Base-by-base conservation (phyloP, 2,888 invertebrate genomes). In the Tortrix viridana region DNA sequence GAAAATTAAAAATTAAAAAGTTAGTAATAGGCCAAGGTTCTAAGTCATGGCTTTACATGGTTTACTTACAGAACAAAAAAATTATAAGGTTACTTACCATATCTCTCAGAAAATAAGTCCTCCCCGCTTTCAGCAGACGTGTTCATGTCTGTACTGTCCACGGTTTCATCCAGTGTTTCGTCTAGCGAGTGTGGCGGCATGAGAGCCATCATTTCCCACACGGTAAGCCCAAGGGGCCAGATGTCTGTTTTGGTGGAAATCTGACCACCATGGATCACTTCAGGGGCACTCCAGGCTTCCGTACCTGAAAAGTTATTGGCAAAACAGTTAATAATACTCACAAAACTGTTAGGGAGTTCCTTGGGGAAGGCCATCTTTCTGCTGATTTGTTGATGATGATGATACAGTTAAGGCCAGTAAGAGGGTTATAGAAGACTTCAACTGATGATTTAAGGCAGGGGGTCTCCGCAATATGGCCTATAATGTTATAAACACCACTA, bases 171-270 rank as follows among this genome's bases (percentile, higher is more conserved):
- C 26, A 81, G 65, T 1, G 80, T 77, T 9, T 75, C 78, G 14
- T 81, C 43, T 16, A 75, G 85, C 0, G 92, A 79, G 75, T 96
- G 95, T 0, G 97, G 97, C 0, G 95, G 93, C 56, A 92, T 88
- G 3, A 97, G 87, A 0, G 96, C 93, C 80, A 97, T 88, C 94
- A 96, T 97, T 92, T 97, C 97, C 94, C 96, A 97, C 23, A 97
- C 79, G 0, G 95, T 94, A 9, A 97, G 90, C 0, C 97, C 97
- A 68, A 95, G 95, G 2, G 97, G 92, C 89, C 96, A 97, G 52
- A 97, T 94, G 77, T 97, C 97, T 0, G 96, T 94, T 84, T 96
- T 96, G 71, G 87, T 88, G 3, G 95, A 94, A 54, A 97, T 93
- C 19, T 93, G 82, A 7, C 92, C 93, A 50, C 94, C 93, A 6